Conservation (phyloP, 2,113 vertebrate species). For the Pica pica region DNA sequence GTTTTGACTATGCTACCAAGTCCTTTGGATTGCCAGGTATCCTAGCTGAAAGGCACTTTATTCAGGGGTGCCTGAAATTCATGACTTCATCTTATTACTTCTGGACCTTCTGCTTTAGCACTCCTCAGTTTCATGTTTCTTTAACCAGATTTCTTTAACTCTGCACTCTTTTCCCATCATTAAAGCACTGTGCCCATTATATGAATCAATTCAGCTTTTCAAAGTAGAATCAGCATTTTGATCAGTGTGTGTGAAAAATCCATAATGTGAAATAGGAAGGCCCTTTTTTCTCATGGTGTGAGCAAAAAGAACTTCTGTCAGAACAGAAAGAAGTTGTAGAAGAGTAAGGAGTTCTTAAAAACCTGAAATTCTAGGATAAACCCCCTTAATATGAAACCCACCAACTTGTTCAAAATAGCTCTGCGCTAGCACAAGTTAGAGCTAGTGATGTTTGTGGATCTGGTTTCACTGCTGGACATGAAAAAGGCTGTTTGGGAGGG, state of each 20-base stretch:
- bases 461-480: not conserved
- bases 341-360: not conserved
- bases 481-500: not conserved
- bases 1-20: not conserved
- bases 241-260: not conserved
- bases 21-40: not conserved
- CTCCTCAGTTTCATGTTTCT: not conserved
- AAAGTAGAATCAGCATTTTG: not conserved
- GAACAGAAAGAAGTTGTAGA: not conserved
- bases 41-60: not conserved
- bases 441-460: not conserved
- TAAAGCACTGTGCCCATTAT: not conserved
- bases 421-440: not conserved
- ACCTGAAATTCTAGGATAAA: not conserved
- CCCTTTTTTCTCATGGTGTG: not conserved
- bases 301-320: not conserved
- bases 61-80: not conserved
- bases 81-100: not conserved
- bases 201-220: not conserved
- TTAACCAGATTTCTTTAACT: not conserved
- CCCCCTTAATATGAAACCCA: not conserved
- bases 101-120: not conserved
- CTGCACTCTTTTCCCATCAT: not conserved
- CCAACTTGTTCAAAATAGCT: not conserved
- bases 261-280: not conserved